Percentiles rank a stretch among this genome's conserved stretches.
Conservation (phyloP, 2,888 invertebrate genomes). For the Keiferia lycopersicella region DNA sequence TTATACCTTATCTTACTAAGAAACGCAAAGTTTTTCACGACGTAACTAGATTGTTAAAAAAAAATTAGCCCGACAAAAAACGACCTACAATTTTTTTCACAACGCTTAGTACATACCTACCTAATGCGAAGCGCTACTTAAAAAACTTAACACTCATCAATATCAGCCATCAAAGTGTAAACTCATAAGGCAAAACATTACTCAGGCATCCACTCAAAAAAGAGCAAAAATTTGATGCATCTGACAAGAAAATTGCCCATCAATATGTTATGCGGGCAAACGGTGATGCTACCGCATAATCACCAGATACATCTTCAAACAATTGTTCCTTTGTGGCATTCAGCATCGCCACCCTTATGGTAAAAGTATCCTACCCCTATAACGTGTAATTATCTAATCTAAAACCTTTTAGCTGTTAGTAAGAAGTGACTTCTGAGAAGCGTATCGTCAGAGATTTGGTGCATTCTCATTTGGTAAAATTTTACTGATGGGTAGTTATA, state of each 20-base stretch:
- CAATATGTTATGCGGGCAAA: slow-evolving; percentile 47
- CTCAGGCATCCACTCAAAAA: slow-evolving; percentile 31
- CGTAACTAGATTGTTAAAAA: neutral
- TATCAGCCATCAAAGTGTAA: slow-evolving; percentile 18
- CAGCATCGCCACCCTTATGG: slow-evolving; percentile 54
- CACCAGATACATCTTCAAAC: slow-evolving; percentile 59
- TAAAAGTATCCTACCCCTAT: slow-evolving; percentile 52
- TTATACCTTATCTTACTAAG: too few relatives aligned
- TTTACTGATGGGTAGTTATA: neutral
- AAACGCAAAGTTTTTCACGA: neutral
- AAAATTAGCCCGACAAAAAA: neutral
- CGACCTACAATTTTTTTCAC: neutral
- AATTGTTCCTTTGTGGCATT: slow-evolving; percentile 37
- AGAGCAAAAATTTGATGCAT: slow-evolving; percentile 31
- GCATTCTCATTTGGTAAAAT: slow-evolving; percentile 13
- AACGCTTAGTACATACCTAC: too few relatives aligned
- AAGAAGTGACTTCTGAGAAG: slow-evolving; percentile 73
- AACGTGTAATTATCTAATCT: slow-evolving; percentile 78
- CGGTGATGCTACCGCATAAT: slow-evolving; percentile 67
- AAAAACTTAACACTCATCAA: slow-evolving; percentile 22
- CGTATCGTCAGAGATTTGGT: slow-evolving; percentile 44
- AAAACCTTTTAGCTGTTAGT: slow-evolving; percentile 77
- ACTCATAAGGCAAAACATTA: slow-evolving; percentile 29
- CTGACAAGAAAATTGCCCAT: slow-evolving; percentile 64
- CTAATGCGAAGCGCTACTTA: slow-evolving; percentile 2